Percentiles rank a stretch among this genome's conserved stretches.
Conservation (phyloP, 2,888 invertebrate genomes). For the Trichopoda pennipes region DNA sequence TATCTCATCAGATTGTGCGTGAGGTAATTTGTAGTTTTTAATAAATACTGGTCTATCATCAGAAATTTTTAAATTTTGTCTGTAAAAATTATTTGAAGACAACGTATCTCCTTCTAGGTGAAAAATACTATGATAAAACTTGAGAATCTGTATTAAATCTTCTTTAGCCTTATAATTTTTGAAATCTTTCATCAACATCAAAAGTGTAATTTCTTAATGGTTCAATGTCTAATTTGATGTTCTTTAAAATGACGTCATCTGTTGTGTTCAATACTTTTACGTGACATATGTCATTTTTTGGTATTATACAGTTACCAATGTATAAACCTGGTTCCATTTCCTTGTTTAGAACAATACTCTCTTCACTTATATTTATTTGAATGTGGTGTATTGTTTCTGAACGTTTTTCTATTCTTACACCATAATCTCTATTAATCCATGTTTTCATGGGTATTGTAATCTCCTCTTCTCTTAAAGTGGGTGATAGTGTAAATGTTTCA, state of each 20-base stretch:
- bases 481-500: background rate
- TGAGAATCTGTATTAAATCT: background rate
- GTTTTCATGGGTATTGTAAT: background rate
- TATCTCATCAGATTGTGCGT: no score
- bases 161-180: background rate
- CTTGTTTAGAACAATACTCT: background rate
- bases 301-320: background rate
- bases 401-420: background rate
- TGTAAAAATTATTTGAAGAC: slow-evolving; percentile 6
- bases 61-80: no score
- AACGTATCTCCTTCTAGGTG: no score
- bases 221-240: background rate
- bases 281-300: background rate
- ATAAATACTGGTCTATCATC: no score
- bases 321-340: background rate
- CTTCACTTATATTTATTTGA: background rate
- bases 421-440: background rate
- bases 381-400: background rate
- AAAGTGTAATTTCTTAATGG: no score
- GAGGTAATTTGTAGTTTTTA: no score
- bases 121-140: no score
- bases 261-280: background rate
- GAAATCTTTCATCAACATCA: background rate
- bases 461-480: background rate
- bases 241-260: background rate